Base-by-base conservation (phyloP, 2,113 vertebrate genomes). In the Nyctibius bracteatus region DNA sequence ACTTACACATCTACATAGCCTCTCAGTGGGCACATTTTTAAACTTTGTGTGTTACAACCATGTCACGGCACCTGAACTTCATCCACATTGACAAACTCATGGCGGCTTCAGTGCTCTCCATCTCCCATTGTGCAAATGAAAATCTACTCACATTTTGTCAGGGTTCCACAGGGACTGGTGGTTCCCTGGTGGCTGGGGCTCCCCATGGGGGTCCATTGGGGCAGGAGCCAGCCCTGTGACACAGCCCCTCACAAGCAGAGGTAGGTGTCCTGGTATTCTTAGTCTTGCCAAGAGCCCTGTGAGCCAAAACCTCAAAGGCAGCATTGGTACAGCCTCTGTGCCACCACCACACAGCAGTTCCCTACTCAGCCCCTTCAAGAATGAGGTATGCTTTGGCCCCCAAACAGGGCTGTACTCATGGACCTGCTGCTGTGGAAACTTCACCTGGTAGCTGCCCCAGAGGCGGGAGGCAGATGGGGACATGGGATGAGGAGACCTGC, bases 41-140 rank as follows among this genome's bases (percentile, higher is more conserved):
- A 65, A 61, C 30, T 80, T 65, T 28, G 5, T 33, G 14, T 9
- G 6, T 35, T 43, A 17, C 14, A 82, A 10, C 21, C 6, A 13
- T 2, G 1, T 27, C 57, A 27, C 4, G 2, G 10, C n/a, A 62
- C 15, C 8, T 11, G 35, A 68, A 52, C 44, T 0, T 0, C 6
- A 1, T 22, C 62, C 10, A 2, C 9, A 52, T 3, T 25, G 54
- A 57, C 6, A 72, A 67, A n/a, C 10, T 28, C 11, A 23, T 2
- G 16, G 62, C 55, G 39, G 16, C 4, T 33, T 43, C 61, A 27
- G 28, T 14, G 3, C 7, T 27, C 52, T 66, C 27, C 19, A 9
- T 7, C 21, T 51, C 44, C 23, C 33, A 16, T 28, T 12, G 25
- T 1, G 0, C 18, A 57, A 57, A 44, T 17, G 22, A 14, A 55